phyloP scores from a whole-genome alignment of 2,113 vertebrate genomes.

The Gasterosteus nipponicus region DNA sequence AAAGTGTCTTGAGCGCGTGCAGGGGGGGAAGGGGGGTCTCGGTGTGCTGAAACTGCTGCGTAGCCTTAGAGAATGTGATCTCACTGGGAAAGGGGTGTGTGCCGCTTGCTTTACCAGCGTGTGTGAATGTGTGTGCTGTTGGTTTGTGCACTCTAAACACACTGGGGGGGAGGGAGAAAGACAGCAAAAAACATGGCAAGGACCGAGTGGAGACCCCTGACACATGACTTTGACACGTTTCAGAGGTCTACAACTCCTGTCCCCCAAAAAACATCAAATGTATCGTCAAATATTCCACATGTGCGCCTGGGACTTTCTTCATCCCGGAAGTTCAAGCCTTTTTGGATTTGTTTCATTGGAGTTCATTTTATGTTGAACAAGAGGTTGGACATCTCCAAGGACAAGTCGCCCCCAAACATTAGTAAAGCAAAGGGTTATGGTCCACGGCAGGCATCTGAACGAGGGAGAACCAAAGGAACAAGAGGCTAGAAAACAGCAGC shows the following conservation, averaged over 20 bases:
- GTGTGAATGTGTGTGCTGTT: slow-evolving; percentile 9
- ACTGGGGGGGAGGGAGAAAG: not conserved
- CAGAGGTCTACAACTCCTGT: not conserved
- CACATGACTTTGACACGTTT: not conserved
- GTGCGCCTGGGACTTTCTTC: not conserved
- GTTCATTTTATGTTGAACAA: not conserved
- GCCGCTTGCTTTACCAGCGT: slow-evolving; percentile 27
- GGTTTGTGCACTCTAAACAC: slow-evolving; percentile 10
- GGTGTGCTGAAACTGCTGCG: slow-evolving; percentile 22
- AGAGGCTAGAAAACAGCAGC: not conserved
- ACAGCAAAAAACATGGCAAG: not conserved
- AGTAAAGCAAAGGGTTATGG: not conserved
- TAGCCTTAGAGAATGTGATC: slow-evolving; percentile 5
- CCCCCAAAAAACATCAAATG: not conserved
- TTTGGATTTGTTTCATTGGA: no score
- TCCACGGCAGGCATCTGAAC: not conserved
- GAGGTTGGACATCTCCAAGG: not conserved
- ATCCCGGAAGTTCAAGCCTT: no score
- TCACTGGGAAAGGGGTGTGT: slow-evolving; percentile 44
- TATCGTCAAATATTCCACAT: not conserved
- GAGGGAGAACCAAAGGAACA: not conserved
- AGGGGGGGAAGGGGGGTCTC: slow-evolving; percentile 11
- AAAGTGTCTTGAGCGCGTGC: slow-evolving; percentile 7
- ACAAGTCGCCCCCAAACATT: not conserved
- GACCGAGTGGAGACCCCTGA: not conserved